These are phyloP conservation scores for Mallotus villosus DNA, from an alignment of 2,797 vertebrate genomes.

Conservation along the genomic window DNA sequence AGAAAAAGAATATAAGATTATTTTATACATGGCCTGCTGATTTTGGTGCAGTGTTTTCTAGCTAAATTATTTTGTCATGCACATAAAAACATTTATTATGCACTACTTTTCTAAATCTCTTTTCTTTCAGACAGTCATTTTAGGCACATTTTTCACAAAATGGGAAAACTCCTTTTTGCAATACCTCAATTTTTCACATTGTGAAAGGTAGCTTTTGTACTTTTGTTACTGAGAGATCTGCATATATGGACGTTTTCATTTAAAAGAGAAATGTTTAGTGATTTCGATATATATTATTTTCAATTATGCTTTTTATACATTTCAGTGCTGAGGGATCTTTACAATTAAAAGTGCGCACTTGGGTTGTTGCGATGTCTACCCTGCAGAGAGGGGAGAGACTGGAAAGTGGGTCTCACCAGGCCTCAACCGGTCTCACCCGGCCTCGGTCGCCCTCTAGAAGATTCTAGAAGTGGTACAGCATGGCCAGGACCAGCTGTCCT, in stretches of 20 bases:
- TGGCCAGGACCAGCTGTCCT: constrained; percentile 70
- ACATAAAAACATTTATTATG: constrained; percentile 96
- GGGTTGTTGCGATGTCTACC: constrained; percentile 93
- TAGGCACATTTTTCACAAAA: constrained; percentile 99
- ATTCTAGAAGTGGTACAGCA: constrained; percentile 73
- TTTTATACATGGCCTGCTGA: constrained; percentile 98
- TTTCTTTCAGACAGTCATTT: constrained; percentile 99
- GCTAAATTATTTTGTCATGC: constrained; percentile 98
- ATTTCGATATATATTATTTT: constrained; percentile 99
- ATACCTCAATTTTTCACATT: constrained; percentile 99
- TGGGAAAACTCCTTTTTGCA: constrained; percentile 99
- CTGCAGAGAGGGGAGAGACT: constrained; percentile 87
- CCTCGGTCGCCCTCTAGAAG: constrained; percentile 87
- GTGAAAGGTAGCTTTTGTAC: constrained; percentile 99
- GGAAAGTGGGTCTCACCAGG: too few relatives aligned
- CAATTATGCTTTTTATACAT: constrained; percentile 99
- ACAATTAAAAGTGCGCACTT: constrained; percentile 91
- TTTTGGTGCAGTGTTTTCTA: constrained; percentile 99
- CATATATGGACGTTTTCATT: constrained; percentile 98
- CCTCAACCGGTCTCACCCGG: constrained; percentile 81
- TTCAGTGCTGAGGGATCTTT: constrained; percentile 99
- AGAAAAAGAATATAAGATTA: constrained; percentile 81
- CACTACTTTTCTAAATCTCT: constrained; percentile 94
- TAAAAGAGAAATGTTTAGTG: constrained; percentile 91
- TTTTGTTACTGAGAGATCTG: constrained; percentile 99